Percentiles rank a stretch among this genome's conserved stretches.
phyloP scores from a whole-genome alignment of 2,797 vertebrate genomes.

The Diceros bicornis region DNA sequence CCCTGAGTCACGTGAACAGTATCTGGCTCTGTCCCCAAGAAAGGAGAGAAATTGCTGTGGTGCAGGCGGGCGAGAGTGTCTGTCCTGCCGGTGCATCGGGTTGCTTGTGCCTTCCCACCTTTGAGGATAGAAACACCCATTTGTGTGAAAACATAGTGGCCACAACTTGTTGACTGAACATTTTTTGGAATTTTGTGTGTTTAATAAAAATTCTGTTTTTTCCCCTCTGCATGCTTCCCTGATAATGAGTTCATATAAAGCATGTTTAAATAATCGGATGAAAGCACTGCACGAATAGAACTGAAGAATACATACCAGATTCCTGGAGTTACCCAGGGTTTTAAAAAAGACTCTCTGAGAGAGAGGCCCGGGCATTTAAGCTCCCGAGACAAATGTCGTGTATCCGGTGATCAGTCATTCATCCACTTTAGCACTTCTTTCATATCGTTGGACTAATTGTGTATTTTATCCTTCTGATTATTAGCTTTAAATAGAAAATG shows the following conservation, averaged over 20 bases:
- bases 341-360: neutral
- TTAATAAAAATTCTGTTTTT: neutral
- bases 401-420: neutral
- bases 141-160: neutral
- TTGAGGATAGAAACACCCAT: neutral
- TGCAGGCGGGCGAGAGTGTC: neutral
- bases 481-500: constrained; percentile 39
- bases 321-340: neutral
- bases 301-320: neutral
- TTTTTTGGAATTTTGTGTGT: constrained; percentile 11
- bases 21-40: neutral
- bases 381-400: neutral
- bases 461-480: constrained; percentile 4
- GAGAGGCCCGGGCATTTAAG: neutral
- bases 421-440: neutral
- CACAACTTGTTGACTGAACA: neutral
- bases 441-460: constrained; percentile 5
- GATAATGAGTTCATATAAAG: neutral
- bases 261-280: neutral
- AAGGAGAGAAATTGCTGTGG: neutral
- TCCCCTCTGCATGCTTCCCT: neutral
- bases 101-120: neutral
- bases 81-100: neutral
- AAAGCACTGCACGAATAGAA: neutral
- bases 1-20: no score